Percentiles rank a stretch among this genome's conserved stretches.
Evolutionary conservation across 2,888 invertebrate species (phyloP).

Genomic region (Apeira syringaria): DNA sequence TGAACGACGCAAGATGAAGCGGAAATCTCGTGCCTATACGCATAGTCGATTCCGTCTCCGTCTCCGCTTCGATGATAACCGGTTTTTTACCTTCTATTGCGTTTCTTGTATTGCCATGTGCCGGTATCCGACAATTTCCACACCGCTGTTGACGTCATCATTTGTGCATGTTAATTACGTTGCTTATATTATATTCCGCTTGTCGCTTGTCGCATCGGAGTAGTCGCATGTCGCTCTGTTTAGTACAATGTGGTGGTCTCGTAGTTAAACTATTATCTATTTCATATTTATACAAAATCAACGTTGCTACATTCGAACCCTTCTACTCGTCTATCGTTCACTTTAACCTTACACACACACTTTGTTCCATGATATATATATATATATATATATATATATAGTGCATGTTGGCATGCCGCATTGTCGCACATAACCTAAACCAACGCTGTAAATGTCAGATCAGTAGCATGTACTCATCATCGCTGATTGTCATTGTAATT

Average conservation of each 20-base stretch:
- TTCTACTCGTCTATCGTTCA: no score
- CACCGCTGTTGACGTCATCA: neutral
- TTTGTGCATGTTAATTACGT: constrained; percentile 12
- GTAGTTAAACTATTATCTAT: neutral
- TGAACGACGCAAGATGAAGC: no score
- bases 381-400: no score
- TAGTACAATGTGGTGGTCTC: neutral
- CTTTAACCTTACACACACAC: no score
- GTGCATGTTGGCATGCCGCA: neutral
- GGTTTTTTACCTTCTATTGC: neutral
- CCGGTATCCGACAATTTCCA: neutral
- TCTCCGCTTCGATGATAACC: no score
- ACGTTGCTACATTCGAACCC: neutral
- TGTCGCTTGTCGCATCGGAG: constrained; percentile 5
- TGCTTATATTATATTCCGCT: constrained; percentile 11
- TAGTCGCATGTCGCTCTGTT: constrained; percentile 4
- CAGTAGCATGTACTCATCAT: no score
- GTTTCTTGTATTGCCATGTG: constrained; percentile 1
- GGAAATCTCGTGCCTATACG: no score
- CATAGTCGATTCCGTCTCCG: no score
- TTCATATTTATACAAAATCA: neutral
- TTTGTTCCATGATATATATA: no score
- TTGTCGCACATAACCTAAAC: neutral
- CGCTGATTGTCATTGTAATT: no score
- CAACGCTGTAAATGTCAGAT: no score